Base-by-base conservation (phyloP, 2,113 vertebrate genomes). In the Chiloscyllium plagiosum region DNA sequence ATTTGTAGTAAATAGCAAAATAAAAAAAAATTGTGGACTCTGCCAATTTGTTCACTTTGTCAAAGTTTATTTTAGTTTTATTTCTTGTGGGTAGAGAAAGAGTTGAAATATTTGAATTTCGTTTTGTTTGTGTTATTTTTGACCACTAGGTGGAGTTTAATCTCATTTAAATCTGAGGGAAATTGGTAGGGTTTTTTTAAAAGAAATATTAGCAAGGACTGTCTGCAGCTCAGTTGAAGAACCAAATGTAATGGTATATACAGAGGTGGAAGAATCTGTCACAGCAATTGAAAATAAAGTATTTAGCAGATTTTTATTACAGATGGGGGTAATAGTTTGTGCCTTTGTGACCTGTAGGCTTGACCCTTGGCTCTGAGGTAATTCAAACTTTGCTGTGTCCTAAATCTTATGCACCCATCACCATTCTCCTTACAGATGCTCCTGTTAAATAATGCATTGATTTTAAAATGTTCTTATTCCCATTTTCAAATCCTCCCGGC, bases 1-100 rank as follows among this genome's bases (percentile, higher is more conserved):
- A 70, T 70, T 94, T 47, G 89, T 94, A 94, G 92, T 92, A 17
- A 37, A 68, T 22, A 94, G 92, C 33, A 68, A 94, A 94, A 94
- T 42, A 56, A 94, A 87, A 33, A 42, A 37, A 22, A 26, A 87
- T 94, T 68, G 37, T 94, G 66, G 37, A 94, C 22, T 52, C 56
- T 87, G 37, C 70, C 47, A 70, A 37, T 94, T 68, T 70, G 66
- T 68, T 69, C 7, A 70, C 19, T 70, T 29, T 2, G 47, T 94
- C 33, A 50, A 37, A 69, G n/a, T 68, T 93, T 93, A 33, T 29
- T 93, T 61, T 94, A 70, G 47, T 69, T 61, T 61, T 61, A 61
- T 61, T 61, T 61, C 56, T 61, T 61, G 7, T 61, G 56, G 56
- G 56, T 6, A 10, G 56, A 61, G 56, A 61, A 61, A 61, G 87